These are phyloP conservation scores for Hycleus phaleratus DNA, from an alignment of 1,140 invertebrate species.

Conservation along the genomic window DNA sequence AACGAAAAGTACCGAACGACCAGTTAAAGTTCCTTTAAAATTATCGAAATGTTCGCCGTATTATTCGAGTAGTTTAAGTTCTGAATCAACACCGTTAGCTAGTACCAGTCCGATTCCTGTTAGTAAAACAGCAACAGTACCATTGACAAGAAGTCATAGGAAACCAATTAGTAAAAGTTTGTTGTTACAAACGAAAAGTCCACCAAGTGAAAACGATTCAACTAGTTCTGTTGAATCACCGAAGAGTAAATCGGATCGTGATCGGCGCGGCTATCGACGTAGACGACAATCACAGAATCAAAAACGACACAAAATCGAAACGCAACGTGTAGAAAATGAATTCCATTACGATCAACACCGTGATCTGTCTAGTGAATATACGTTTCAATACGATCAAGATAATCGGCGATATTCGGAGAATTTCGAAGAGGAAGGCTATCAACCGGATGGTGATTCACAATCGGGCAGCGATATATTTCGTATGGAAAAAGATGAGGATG, in stretches of 20 bases:
- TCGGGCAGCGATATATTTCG: slow-evolving; percentile 48
- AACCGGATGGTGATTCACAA: slow-evolving; percentile 56
- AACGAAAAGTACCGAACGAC: slow-evolving; percentile 39
- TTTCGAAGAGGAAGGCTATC: slow-evolving; percentile 49
- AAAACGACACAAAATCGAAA: slow-evolving; percentile 29
- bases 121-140: slow-evolving; percentile 39
- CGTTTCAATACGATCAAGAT: slow-evolving; percentile 28
- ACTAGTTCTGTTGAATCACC: slow-evolving; percentile 57
- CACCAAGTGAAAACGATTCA: slow-evolving; percentile 59
- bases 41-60: slow-evolving; percentile 59
- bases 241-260: slow-evolving; percentile 49
- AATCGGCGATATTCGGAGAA: slow-evolving; percentile 24
- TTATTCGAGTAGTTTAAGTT: slow-evolving; percentile 61
- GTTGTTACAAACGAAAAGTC: slow-evolving; percentile 47
- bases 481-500: slow-evolving; percentile 49
- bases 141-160: slow-evolving; percentile 34
- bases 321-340: slow-evolving; percentile 33
- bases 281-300: slow-evolving; percentile 51
- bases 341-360: slow-evolving; percentile 38
- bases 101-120: slow-evolving; percentile 30
- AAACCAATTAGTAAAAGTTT: slow-evolving; percentile 34
- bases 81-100: slow-evolving; percentile 54
- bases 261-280: slow-evolving; percentile 53
- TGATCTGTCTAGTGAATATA: slow-evolving; percentile 29
- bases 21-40: slow-evolving; percentile 47